Percentiles rank a stretch among this genome's conserved stretches.
These are phyloP conservation scores for Lordiphosa andalusiaca DNA, from an alignment of 2,888 invertebrate species.

Conservation along the genomic window DNA sequence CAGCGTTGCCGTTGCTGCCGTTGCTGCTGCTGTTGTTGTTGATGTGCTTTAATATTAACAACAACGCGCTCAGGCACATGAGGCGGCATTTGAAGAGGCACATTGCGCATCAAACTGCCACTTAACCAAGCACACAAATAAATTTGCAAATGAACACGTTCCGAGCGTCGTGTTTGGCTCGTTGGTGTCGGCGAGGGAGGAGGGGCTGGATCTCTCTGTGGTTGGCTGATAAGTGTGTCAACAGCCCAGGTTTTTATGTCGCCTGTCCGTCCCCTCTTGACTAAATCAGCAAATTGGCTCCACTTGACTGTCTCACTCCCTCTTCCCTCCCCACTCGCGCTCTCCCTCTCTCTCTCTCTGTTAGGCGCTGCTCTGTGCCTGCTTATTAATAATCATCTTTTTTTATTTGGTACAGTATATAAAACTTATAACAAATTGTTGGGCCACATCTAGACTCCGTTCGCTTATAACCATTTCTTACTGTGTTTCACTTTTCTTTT, in stretches of 20 bases:
- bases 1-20: constrained; percentile 60
- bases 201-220: constrained; percentile 11
- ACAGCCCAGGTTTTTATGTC: constrained; percentile 57
- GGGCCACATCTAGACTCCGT: too few species aligned
- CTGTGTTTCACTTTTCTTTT: constrained; percentile 14
- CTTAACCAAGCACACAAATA: constrained; percentile 70
- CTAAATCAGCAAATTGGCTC: constrained; percentile 70
- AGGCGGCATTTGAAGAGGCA: constrained; percentile 63
- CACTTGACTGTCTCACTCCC: constrained; percentile 43
- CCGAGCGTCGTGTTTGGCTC: constrained; percentile 52
- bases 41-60: constrained; percentile 77
- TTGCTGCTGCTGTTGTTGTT: constrained; percentile 59
- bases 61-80: constrained; percentile 28
- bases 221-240: constrained; percentile 72
- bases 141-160: constrained; percentile 77
- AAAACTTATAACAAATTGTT: background rate
- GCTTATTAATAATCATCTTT: constrained; percentile 56
- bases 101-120: constrained; percentile 73
- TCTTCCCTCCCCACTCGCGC: background rate
- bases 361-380: constrained; percentile 18
- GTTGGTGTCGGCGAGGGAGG: background rate
- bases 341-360: background rate
- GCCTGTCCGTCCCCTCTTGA: constrained; percentile 38
- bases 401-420: constrained; percentile 5
- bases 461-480: background rate